phyloP scores from a whole-genome alignment of 2,888 invertebrate genomes.

The Patella pellucida region DNA sequence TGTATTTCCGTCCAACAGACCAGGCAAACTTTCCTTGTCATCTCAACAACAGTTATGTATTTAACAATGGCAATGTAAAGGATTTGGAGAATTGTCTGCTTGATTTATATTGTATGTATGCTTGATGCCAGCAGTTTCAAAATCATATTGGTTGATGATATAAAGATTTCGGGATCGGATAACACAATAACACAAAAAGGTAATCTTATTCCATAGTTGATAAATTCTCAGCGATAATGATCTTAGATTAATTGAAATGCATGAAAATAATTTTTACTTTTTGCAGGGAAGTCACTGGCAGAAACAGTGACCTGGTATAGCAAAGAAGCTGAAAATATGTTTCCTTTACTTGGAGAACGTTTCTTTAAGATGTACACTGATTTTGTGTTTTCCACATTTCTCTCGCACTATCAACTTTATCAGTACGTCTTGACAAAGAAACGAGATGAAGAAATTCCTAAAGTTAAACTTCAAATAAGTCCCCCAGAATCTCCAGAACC shows the following conservation, averaged over 20 bases:
- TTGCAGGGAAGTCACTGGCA: conserved; percentile 41
- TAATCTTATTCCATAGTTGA: neutral
- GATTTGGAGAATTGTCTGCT: too few relatives aligned
- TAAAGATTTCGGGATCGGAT: too few relatives aligned
- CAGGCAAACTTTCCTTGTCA: too few relatives aligned
- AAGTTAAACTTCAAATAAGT: conserved; percentile 40
- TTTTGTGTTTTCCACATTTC: conserved; percentile 58
- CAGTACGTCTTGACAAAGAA: conserved; percentile 56
- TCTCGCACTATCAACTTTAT: conserved; percentile 62
- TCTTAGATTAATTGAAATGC: too few relatives aligned
- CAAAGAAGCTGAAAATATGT: conserved; percentile 35
- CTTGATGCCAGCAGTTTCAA: too few relatives aligned
- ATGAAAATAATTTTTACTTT: neutral
- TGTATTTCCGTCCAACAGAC: too few relatives aligned
- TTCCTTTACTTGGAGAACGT: conserved; percentile 45
- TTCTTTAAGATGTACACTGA: conserved; percentile 58
- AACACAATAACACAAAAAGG: neutral
- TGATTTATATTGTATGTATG: too few relatives aligned
- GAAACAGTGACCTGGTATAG: conserved; percentile 54
- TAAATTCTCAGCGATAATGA: neutral
- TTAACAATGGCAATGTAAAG: too few relatives aligned
- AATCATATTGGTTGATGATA: too few relatives aligned
- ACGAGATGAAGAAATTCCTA: conserved; percentile 38
- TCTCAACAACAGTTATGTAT: too few relatives aligned
- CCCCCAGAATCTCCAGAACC: conserved; percentile 48